Evolutionary conservation across 2,888 invertebrate genomes (phyloP).

Genomic region (Trimorus sp.): DNA sequence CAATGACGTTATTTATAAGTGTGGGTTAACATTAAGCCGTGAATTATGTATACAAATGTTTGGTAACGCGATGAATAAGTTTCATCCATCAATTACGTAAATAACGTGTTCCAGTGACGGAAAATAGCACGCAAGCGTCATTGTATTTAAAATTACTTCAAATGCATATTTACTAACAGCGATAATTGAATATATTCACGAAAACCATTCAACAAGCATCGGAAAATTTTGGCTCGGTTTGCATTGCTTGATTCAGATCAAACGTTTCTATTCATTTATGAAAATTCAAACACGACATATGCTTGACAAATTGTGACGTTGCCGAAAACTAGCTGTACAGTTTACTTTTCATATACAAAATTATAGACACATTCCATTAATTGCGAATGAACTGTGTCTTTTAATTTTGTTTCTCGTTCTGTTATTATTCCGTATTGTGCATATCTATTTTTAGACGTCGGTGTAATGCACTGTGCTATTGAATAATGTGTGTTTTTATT

Average conservation of each 20-base stretch:
- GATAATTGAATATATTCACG: slow-evolving; percentile 19
- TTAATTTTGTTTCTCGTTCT: too few relatives aligned
- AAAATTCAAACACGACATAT: not conserved
- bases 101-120: slow-evolving; percentile 33
- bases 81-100: slow-evolving; percentile 50
- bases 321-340: not conserved
- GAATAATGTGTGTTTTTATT: too few relatives aligned
- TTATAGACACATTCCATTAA: too few relatives aligned
- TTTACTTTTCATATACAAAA: too few relatives aligned
- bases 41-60: slow-evolving; percentile 37
- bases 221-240: not conserved
- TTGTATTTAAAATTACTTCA: slow-evolving; percentile 42
- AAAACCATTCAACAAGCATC: slow-evolving; percentile 14
- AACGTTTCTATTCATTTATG: slow-evolving; percentile 6
- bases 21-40: slow-evolving; percentile 21
- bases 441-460: too few relatives aligned
- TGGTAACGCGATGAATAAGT: slow-evolving; percentile 30
- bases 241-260: not conserved
- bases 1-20: slow-evolving; percentile 27
- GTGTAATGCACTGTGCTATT: too few relatives aligned
- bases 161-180: slow-evolving; percentile 32
- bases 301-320: not conserved
- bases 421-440: too few relatives aligned
- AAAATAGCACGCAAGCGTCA: slow-evolving; percentile 43
- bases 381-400: too few relatives aligned